phyloP scores from a whole-genome alignment of 2,888 invertebrate genomes.

The Gerris lacustris region DNA sequence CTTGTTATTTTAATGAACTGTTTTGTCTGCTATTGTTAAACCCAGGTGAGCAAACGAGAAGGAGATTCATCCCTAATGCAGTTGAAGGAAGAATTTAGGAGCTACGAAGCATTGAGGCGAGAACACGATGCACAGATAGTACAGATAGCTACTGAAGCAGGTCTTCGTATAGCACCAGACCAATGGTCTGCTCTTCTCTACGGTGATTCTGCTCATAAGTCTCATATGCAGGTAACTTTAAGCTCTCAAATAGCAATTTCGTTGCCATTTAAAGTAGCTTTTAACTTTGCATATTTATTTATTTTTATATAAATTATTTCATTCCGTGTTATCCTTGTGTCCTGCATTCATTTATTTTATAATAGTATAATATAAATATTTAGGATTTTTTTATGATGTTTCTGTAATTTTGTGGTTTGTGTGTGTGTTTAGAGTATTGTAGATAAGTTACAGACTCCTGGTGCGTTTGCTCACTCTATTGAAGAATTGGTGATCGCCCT shows the following conservation, averaged over 20 bases:
- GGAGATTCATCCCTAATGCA: slow-evolving; percentile 97
- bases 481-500: slow-evolving; percentile 82
- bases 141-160: slow-evolving; percentile 94
- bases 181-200: slow-evolving; percentile 96
- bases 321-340: too few species aligned
- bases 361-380: too few species aligned
- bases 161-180: slow-evolving; percentile 90
- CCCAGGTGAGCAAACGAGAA: slow-evolving; percentile 83
- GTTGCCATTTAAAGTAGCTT: too few species aligned
- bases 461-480: slow-evolving; percentile 76
- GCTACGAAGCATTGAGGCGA: slow-evolving; percentile 79
- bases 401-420: slow-evolving; percentile 31
- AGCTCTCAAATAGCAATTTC: neutral
- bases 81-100: slow-evolving; percentile 88
- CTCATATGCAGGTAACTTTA: slow-evolving; percentile 71
- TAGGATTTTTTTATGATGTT: too few species aligned
- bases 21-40: neutral
- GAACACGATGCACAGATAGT: slow-evolving; percentile 99
- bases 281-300: too few species aligned
- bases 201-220: slow-evolving; percentile 88
- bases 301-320: too few species aligned
- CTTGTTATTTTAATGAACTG: too few species aligned
- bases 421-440: slow-evolving; percentile 44
- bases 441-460: slow-evolving; percentile 85
- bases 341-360: too few species aligned